Evolutionary conservation across 2,888 invertebrate genomes (phyloP).

Genomic region (Subacronicta megacephala): DNA sequence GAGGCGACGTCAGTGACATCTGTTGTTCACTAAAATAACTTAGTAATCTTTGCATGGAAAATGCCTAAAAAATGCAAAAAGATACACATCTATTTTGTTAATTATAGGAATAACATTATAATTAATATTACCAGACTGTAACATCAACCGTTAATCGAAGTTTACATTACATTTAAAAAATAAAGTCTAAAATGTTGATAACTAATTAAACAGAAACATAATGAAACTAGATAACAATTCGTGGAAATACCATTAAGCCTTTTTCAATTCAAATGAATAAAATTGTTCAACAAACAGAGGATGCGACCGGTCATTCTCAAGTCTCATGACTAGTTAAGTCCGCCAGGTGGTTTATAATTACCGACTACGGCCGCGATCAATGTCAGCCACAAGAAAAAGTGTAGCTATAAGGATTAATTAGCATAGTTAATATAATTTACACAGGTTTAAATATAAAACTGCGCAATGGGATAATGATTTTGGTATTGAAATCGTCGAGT

Average conservation of each 20-base stretch:
- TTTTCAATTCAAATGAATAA: conserved; percentile 25
- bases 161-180: too few relatives aligned
- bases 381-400: conserved; percentile 66
- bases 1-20: too few relatives aligned
- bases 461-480: background rate
- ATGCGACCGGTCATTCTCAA: conserved; percentile 57
- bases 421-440: conserved; percentile 51
- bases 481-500: background rate
- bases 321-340: conserved; percentile 44
- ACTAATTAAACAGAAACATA: conserved; percentile 13
- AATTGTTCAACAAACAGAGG: conserved; percentile 51
- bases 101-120: too few relatives aligned
- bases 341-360: conserved; percentile 68
- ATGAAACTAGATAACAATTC: conserved; percentile 21
- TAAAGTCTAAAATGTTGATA: too few relatives aligned
- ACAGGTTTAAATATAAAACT: conserved; percentile 29
- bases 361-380: conserved; percentile 63
- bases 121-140: too few relatives aligned
- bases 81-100: too few relatives aligned
- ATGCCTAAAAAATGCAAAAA: too few relatives aligned
- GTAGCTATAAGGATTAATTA: conserved; percentile 56
- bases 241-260: conserved; percentile 15
- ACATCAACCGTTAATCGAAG: too few relatives aligned
- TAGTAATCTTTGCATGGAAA: too few relatives aligned
- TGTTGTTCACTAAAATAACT: too few relatives aligned